Evolutionary conservation across 2,797 vertebrate genomes (phyloP).

Genomic region (Fringilla coelebs): DNA sequence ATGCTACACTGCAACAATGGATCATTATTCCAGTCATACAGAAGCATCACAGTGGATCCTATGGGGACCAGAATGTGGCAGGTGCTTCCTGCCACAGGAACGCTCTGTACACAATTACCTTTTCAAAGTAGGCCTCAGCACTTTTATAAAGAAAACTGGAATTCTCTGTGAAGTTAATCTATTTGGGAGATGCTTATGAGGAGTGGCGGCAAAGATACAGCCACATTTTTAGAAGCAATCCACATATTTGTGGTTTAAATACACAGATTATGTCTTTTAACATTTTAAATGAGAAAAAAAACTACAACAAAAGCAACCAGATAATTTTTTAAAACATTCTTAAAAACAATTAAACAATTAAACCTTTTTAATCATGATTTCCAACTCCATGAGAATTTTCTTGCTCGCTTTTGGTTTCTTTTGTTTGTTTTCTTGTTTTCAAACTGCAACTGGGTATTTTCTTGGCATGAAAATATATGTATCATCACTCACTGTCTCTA

Average conservation of each 20-base stretch:
- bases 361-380: neutral
- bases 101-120: neutral
- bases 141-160: neutral
- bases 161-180: neutral
- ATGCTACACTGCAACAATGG: neutral
- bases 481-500: neutral
- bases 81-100: neutral
- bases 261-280: neutral
- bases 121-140: neutral
- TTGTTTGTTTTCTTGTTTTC: neutral
- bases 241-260: neutral
- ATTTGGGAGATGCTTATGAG: neutral
- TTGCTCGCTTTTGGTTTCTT: neutral
- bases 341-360: neutral
- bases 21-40: neutral
- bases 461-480: neutral
- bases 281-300: neutral
- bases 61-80: neutral
- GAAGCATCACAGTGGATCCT: neutral
- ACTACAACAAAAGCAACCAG: neutral
- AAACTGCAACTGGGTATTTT: neutral
- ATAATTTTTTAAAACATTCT: neutral
- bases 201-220: neutral
- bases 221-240: neutral
- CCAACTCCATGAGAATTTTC: neutral